Evolutionary conservation across 2,888 invertebrate species (phyloP), one percentile per base, ranked within the genome.

Genomic region (Sinopyrophorus schimmeli): DNA sequence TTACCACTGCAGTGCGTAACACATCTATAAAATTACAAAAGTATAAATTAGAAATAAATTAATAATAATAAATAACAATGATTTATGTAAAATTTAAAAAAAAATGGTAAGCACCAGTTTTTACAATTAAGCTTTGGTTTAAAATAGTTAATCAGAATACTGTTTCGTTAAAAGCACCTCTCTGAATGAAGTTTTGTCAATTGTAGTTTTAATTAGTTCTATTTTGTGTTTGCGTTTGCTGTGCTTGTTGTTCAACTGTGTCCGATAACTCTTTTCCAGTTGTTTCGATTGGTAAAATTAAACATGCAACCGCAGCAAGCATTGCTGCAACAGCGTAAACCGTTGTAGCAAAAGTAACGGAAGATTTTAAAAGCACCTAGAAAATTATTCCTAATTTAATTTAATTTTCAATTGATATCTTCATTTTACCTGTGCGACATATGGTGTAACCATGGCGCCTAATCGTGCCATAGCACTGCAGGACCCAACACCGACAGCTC

Each of bases 371-470:
- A 39, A 91, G 74, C 18, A 89, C 87, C 87, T 87, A 7, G 9
- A 31, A 17, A 35, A 21, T 11, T 3, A 10, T 21, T 26, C 9
- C 3, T 26, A 10, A 26, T 26, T 5, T 26, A 30, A 30, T 5
- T 1, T 4, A 12, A 30, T 12, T 16, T 11, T 32, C 7, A 42
- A 14, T 43, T 3, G 20, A 18, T 48, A 7, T 5, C 14, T 14
- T 9, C 16, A 9, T 14, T 12, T 37, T 69, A 91, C 92, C 82
- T 95, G 94, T 3, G 95, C 94, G 1, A 96, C 86, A 65, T 94
- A 94, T 0, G 95, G 95, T 0, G 95, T 95, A 9, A 91, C 76
- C 89, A 96, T 94, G 12, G 94, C 94, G 5, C 95, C 96, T 5
- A 95, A 78, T 27, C 96, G 76, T 0, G 94, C 94, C 77, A 93